These are phyloP conservation scores for Meta bourneti DNA, from an alignment of 2,888 invertebrate genomes.

Conservation along the genomic window DNA sequence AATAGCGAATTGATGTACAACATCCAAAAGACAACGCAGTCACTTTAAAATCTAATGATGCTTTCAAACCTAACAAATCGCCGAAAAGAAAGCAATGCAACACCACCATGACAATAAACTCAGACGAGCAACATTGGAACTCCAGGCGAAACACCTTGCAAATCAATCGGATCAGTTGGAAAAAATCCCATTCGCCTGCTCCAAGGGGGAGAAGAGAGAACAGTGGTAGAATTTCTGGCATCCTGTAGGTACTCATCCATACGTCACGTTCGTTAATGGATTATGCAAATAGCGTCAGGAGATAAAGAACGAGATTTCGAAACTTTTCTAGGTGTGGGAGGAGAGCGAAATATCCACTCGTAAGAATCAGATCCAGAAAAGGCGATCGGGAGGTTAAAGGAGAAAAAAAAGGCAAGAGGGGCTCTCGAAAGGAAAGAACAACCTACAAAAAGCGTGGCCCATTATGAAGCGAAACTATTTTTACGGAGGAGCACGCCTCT, in stretches of 20 bases:
- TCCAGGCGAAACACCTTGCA: background rate
- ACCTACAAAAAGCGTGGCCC: background rate
- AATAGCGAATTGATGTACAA: no score
- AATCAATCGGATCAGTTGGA: background rate
- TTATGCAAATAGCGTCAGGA: slow-evolving; percentile 43
- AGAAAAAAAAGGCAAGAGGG: background rate
- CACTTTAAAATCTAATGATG: no score
- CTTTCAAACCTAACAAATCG: no score
- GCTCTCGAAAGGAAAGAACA: background rate
- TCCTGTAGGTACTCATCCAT: slow-evolving; percentile 20
- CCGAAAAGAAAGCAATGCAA: background rate
- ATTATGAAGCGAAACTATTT: slow-evolving; percentile 38
- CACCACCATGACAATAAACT: background rate
- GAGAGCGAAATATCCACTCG: background rate
- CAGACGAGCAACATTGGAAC: background rate
- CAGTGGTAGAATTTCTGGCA: background rate
- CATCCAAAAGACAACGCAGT: no score
- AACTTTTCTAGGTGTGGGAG: slow-evolving; percentile 35
- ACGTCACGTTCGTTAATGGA: slow-evolving; percentile 56
- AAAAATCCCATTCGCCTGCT: background rate
- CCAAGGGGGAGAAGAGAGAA: background rate
- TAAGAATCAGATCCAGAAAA: slow-evolving; percentile 35
- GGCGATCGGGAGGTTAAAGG: slow-evolving; percentile 7
- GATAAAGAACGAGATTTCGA: slow-evolving; percentile 16
- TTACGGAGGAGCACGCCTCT: slow-evolving; percentile 26